These are phyloP conservation scores for Mya arenaria DNA, from an alignment of 1,140 invertebrate species.

Conservation along the genomic window DNA sequence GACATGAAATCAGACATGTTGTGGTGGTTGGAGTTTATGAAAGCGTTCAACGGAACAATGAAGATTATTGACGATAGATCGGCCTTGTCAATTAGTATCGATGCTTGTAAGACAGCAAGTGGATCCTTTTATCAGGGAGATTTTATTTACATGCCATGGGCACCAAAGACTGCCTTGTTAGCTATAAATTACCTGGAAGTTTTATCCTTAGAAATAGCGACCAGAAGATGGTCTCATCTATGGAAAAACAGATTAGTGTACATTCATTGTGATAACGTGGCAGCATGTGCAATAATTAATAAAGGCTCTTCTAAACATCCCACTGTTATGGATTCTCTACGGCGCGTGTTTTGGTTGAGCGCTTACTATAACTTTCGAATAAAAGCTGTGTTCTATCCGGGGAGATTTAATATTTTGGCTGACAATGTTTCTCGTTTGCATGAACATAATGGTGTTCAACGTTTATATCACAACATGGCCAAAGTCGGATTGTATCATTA, in stretches of 20 bases:
- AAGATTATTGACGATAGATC: background rate
- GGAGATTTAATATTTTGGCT: background rate
- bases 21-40: constrained; percentile 14
- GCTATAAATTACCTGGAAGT: constrained; percentile 9
- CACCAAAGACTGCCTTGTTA: background rate
- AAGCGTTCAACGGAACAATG: constrained; percentile 7
- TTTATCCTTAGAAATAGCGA: background rate
- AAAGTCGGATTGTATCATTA: constrained; percentile 6
- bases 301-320: background rate
- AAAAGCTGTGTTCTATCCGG: constrained; percentile 1
- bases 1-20: background rate
- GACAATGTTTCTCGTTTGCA: background rate
- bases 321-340: background rate
- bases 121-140: background rate
- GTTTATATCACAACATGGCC: background rate
- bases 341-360: constrained; percentile 3
- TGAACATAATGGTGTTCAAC: background rate
- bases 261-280: constrained; percentile 2
- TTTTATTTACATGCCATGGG: constrained; percentile 6
- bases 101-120: background rate
- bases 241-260: background rate
- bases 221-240: background rate
- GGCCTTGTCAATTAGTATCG: background rate
- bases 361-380: constrained; percentile 7
- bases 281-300: constrained; percentile 17